phyloP scores from a whole-genome alignment of 2,113 vertebrate species.

The Balaeniceps rex region DNA sequence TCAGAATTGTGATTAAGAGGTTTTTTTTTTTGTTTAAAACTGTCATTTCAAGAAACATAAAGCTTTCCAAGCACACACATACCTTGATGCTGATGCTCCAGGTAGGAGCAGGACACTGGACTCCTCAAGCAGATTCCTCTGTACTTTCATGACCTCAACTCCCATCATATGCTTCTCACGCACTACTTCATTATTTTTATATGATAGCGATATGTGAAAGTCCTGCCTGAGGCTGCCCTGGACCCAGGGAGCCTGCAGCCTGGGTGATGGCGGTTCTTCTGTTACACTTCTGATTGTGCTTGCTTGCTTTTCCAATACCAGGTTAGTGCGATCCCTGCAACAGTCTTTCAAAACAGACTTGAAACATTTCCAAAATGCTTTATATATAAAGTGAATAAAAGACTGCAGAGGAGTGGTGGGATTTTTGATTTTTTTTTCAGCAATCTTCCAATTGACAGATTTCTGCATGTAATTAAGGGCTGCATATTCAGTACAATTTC shows the following conservation, averaged over 20 bases:
- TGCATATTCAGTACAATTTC: not conserved
- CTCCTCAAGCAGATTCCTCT: not conserved
- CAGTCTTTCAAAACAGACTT: not conserved
- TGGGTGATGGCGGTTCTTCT: not conserved
- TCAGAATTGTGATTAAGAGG: not conserved
- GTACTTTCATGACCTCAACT: not conserved
- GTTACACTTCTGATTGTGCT: not conserved
- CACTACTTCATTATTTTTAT: rapidly evolving
- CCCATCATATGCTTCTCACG: not conserved
- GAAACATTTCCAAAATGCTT: not conserved
- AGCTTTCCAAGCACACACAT: not conserved
- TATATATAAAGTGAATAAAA: not conserved
- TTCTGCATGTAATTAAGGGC: not conserved
- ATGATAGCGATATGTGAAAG: not conserved
- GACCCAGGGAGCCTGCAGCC: not conserved
- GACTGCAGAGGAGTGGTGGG: not conserved
- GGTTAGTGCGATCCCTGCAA: not conserved
- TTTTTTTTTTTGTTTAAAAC: not conserved
- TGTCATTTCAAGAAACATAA: not conserved
- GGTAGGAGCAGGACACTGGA: not conserved
- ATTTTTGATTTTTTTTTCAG: not conserved
- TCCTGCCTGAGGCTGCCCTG: not conserved
- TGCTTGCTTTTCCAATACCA: not conserved
- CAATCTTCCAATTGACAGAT: not conserved
- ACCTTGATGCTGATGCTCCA: not conserved